Base-by-base conservation (phyloP, 2,888 invertebrate genomes). In the Nemotelus nigrinus region DNA sequence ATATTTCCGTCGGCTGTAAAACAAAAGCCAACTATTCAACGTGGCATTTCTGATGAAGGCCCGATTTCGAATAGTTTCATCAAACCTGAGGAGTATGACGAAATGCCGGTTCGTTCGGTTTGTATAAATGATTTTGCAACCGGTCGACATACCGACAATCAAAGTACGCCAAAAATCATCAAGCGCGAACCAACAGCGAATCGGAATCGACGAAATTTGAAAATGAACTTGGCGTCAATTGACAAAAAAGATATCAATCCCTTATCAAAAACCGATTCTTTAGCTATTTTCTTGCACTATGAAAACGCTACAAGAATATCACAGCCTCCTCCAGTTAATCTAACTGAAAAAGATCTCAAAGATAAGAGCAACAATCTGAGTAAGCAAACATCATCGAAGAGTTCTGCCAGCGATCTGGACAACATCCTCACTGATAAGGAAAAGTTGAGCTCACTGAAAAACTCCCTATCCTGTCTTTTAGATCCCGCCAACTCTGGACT, bases 1-100 rank as follows among this genome's bases (percentile, higher is more conserved):
- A 64, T 81, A 10, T 82, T 82, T 77, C 77, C 81, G 8, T 84
- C 86, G 5, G 74, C 55, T 41, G 75, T 78, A 60, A 78, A 78
- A 65, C 76, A 76, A 47, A 79, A 79, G 63, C 80, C 86, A n/a
- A 87, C 86, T 68, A 86, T 87, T 71, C 87, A 87, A 78, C 84
- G 87, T 0, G 87, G 87, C 0, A 84, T 87, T 58, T 87, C 87
- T 44, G 87, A 87, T 78, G 87, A 87, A 79, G 87, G 87, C 2
- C 87, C 87, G 65, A 87, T 87, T 77, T 87, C 87, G 0, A 84
- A 82, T 2, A 87, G 85, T 78, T 87, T 87, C 78, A 83, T 87
- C 10, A 87, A 87, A 79, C 85, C 87, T 0, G 87, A 87, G 79
- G 87, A 87, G 77, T 87, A 83, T 74, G 87, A 87, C 68, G 87